These are phyloP conservation scores for Drymonia ruficornis DNA, from an alignment of 2,888 invertebrate species.

Conservation along the genomic window DNA sequence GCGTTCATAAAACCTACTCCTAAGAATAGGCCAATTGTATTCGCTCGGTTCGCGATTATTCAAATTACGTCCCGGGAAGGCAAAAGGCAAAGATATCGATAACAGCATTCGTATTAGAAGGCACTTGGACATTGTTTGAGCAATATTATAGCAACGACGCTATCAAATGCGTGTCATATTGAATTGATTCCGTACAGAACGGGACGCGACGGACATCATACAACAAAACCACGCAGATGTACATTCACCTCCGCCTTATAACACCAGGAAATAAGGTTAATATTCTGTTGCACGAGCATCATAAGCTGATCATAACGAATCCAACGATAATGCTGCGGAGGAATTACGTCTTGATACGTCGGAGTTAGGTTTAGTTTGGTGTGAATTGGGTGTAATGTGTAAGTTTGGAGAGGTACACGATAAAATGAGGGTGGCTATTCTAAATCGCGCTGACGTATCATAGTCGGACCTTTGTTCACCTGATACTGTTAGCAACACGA, in stretches of 20 bases:
- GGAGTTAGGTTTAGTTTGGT: conserved; percentile 14
- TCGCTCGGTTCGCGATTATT: background rate
- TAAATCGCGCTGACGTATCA: conserved; percentile 80
- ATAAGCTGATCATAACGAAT: conserved; percentile 25
- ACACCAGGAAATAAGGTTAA: conserved; percentile 12
- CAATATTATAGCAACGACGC: conserved; percentile 60
- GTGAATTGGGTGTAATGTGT: background rate
- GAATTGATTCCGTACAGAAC: conserved; percentile 65
- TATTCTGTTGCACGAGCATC: conserved; percentile 16
- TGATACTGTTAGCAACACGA: conserved; percentile 59
- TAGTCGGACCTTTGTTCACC: conserved; percentile 74
- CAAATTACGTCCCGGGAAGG: background rate
- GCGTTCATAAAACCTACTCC: no score
- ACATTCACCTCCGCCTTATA: conserved; percentile 23
- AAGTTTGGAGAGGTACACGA: conserved; percentile 41
- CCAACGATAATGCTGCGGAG: conserved; percentile 16
- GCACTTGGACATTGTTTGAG: conserved; percentile 52
- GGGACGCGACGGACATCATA: conserved; percentile 48
- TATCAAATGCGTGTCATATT: conserved; percentile 74
- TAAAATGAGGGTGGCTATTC: conserved; percentile 76
- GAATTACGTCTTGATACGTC: background rate
- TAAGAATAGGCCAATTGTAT: no score
- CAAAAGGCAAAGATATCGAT: conserved; percentile 8
- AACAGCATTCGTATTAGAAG: conserved; percentile 34
- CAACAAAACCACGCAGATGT: conserved; percentile 26